phyloP scores from a whole-genome alignment of 2,797 vertebrate species.

The Enteromius mattozi region DNA sequence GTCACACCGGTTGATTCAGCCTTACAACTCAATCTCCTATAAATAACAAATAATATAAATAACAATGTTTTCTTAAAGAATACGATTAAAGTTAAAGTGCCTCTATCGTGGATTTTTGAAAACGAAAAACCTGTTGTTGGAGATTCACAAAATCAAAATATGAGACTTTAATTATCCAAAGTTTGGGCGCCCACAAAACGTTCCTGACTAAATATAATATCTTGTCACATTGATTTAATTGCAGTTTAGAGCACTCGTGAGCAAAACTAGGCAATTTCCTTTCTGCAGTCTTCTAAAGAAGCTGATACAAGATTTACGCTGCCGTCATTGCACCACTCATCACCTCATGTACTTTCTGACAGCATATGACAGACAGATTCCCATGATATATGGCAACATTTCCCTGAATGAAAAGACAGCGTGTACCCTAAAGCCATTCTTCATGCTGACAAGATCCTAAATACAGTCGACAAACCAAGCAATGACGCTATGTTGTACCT shows the following conservation, averaged over 20 bases:
- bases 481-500: neutral
- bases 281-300: neutral
- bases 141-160: too few species aligned
- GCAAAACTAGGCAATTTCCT: neutral
- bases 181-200: too few species aligned
- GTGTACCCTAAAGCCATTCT: neutral
- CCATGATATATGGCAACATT: constrained; percentile 25
- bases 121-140: too few species aligned
- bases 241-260: neutral
- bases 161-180: too few species aligned
- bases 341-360: constrained; percentile 20
- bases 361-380: constrained; percentile 34
- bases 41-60: too few species aligned
- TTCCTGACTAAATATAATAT: neutral
- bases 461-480: constrained; percentile 12
- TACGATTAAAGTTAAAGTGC: too few species aligned
- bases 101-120: too few species aligned
- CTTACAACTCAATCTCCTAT: neutral
- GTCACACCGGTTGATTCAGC: neutral
- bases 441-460: constrained; percentile 13
- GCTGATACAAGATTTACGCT: neutral
- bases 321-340: constrained; percentile 16
- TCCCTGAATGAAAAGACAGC: neutral
- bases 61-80: too few species aligned
- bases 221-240: neutral